Evolutionary conservation across 2,888 invertebrate genomes (phyloP), one percentile per base, ranked within the genome.

Genomic region (Brachypterus glaber): DNA sequence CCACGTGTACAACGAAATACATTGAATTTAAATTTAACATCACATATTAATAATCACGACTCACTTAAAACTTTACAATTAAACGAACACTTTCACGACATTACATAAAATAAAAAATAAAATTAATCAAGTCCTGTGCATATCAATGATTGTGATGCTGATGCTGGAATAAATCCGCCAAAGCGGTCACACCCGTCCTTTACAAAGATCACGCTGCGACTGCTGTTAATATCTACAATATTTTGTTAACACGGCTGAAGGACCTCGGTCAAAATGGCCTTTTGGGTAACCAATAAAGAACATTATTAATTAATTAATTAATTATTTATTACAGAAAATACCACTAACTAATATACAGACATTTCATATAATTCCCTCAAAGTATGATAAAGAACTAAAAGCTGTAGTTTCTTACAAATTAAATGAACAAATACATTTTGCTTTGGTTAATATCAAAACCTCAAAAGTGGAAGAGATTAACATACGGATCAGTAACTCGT

Each of bases 351-450:
- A 44, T 4, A 35, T 56, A 11, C 39, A 30, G 30, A 48, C 41
- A 3, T 58, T 58, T 36, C 39, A 52, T 39, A 17, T 54, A 7
- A 25, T 57, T 14, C 41, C 48, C 13, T 40, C 48, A 31, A 34
- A 46, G 34, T 37, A 41, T 24, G 46, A 50, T 30, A 37, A 43
- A 5, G 49, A 41, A 18, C 36, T 48, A 4, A 42, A 47, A 34
- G 53, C 50, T 4, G 24, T 60, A 21, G 41, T 58, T 30, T 52
- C 54, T 3, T 53, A 48, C 29, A 37, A 35, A 9, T 39, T 33
- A 4, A 39, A 47, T 34, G 37, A 45, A 2, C 33, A 15, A 11
- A 30, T 46, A 18, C 27, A 26, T 15, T 52, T 55, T 43, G 40
- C 43, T 9, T 32, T 50, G 27, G 39, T 46, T 2, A 46, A 55